Evolutionary conservation across 2,113 vertebrate genomes (phyloP), one percentile per base, ranked within the genome.

Genomic region (Pseudorhombus dupliciocellatus): DNA sequence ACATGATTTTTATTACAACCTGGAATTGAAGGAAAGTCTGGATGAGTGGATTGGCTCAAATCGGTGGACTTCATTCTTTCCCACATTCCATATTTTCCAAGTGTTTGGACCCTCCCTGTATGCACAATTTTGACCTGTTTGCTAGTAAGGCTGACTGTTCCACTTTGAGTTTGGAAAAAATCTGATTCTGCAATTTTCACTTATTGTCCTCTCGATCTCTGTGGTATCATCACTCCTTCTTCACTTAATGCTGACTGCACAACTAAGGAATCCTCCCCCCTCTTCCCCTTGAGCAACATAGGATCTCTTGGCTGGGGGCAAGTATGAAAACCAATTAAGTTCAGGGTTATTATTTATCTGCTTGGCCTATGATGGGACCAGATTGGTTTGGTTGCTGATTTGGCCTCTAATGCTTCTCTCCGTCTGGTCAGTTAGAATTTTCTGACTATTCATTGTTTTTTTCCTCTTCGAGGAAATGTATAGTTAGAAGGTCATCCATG

Each of bases 321-420:
- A 46, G 57, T 57, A 56, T 66, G 46, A 58, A 77, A 80, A 80
- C 37, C 59, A 59, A 75, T 76, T 64, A 61, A 52, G 63, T 50
- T 66, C 61, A 63, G 72, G 57, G 20, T 37, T 66, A 54, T 73
- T 70, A 24, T 55, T 58, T 46, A 40, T 37, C 11, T 37, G 44
- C 20, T 50, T 64, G 15, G 26, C 40, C 31, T 70, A 7, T 60
- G 18, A 70, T 53, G 52, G 58, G 22, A 31, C 22, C 4, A 60
- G 11, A 25, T 57, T 48, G 44, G 18, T 48, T 31, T 14, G 20
- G 24, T 50, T 54, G 3, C 68, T 40, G 30, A 77, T 40, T 44
- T 60, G 21, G 50, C 54, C 5, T 28, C 11, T 62, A 57, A 51
- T 54, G 31, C 9, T 48, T 57, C 21, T 37, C 1, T 68, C 1